Conservation (phyloP, 2,797 vertebrate species). For the Aeoliscus strigatus region DNA sequence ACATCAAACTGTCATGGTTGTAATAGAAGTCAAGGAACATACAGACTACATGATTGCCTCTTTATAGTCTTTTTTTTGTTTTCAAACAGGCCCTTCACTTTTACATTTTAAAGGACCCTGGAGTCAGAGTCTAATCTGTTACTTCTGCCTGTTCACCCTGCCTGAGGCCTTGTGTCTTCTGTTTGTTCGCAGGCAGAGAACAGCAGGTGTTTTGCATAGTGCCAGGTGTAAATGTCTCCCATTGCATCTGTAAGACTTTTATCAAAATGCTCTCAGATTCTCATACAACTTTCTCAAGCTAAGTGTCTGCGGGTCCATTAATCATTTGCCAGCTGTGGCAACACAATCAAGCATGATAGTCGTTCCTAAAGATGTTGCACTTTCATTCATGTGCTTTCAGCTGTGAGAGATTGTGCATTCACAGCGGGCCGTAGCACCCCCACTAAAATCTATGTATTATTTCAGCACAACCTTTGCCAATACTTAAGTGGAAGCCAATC, state of each 20-base stretch:
- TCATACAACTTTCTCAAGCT: too few species aligned
- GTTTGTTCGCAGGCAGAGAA: slow-evolving; percentile 68
- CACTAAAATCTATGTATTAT: slow-evolving; percentile 54
- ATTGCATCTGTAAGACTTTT: slow-evolving; percentile 57
- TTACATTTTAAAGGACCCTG: slow-evolving; percentile 50
- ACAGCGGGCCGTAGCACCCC: slow-evolving; percentile 37
- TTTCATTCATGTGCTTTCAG: slow-evolving; percentile 52
- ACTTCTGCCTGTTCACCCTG: slow-evolving; percentile 62
- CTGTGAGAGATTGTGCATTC: slow-evolving; percentile 38
- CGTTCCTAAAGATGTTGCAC: too few species aligned
- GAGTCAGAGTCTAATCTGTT: slow-evolving; percentile 57
- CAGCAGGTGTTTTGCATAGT: slow-evolving; percentile 67
- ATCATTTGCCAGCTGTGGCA: slow-evolving; percentile 29
- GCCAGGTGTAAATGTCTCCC: slow-evolving; percentile 59
- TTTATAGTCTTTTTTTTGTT: slow-evolving; percentile 30
- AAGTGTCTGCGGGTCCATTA: too few species aligned
- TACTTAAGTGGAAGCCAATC: slow-evolving; percentile 86
- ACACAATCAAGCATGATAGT: too few species aligned
- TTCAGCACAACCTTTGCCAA: slow-evolving; percentile 70
- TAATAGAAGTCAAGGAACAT: slow-evolving; percentile 24
- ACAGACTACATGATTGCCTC: slow-evolving; percentile 24
- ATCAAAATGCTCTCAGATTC: slow-evolving; percentile 57
- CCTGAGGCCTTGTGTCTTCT: slow-evolving; percentile 61
- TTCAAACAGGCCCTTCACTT: slow-evolving; percentile 51
- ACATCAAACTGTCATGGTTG: too few species aligned